phyloP scores from a whole-genome alignment of 2,888 invertebrate species.

The Gandaritis pyraliata region DNA sequence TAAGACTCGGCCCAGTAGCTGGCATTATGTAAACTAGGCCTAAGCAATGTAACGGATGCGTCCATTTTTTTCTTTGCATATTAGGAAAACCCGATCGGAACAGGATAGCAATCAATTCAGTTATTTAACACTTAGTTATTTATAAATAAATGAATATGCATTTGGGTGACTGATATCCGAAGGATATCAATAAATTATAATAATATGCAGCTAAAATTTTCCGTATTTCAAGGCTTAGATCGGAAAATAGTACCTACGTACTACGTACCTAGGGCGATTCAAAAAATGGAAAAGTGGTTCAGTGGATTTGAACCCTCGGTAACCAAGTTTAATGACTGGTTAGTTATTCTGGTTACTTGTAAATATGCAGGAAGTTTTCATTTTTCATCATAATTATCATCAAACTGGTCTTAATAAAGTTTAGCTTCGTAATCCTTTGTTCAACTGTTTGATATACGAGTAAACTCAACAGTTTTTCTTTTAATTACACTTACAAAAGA shows the following conservation, averaged over 20 bases:
- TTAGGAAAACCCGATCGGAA: constrained; percentile 13
- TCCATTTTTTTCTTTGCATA: constrained; percentile 12
- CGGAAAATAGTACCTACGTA: too few species aligned
- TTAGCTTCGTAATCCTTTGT: neutral
- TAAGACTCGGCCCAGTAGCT: neutral
- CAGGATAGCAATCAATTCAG: constrained; percentile 15
- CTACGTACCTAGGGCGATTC: too few species aligned
- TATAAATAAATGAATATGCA: constrained; percentile 15
- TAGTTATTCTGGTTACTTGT: too few species aligned
- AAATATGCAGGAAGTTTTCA: too few species aligned
- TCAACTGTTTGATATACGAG: neutral
- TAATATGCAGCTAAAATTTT: neutral
- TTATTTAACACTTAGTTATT: constrained; percentile 11
- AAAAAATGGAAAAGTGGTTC: too few species aligned
- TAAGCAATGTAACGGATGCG: constrained; percentile 11
- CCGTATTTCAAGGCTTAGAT: constrained; percentile 5
- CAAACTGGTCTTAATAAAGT: too few species aligned
- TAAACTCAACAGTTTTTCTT: constrained; percentile 13
- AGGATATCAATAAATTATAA: constrained; percentile 9
- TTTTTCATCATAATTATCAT: too few species aligned
- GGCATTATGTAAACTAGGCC: neutral
- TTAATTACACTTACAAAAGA: constrained; percentile 28
- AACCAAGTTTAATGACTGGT: too few species aligned
- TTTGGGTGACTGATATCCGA: constrained; percentile 7
- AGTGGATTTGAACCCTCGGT: too few species aligned